These are phyloP conservation scores for Echinops telfairi DNA, from an alignment of 2,113 vertebrate species.

Conservation along the genomic window DNA sequence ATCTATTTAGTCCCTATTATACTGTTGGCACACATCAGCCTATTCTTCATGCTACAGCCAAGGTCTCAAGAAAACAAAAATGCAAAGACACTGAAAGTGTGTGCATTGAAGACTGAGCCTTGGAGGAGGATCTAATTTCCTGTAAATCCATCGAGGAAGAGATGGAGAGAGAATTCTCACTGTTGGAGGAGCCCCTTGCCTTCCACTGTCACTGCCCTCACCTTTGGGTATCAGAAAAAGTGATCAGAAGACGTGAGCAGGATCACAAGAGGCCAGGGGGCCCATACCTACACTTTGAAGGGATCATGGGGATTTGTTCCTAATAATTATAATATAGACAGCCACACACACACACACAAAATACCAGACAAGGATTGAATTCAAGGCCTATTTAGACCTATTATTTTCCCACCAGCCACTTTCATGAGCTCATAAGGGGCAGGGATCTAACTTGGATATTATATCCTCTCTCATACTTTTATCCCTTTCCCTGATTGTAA, in stretches of 20 bases:
- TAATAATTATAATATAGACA: background rate
- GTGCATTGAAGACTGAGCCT: background rate
- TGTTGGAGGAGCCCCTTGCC: fast-evolving
- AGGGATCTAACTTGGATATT: background rate
- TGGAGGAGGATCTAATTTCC: background rate
- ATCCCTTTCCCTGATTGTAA: slow-evolving; percentile 13
- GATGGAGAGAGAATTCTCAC: background rate
- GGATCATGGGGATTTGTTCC: background rate
- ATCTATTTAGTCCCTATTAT: background rate
- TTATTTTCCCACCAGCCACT: background rate
- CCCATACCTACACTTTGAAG: background rate
- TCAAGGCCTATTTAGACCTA: background rate
- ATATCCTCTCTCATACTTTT: background rate
- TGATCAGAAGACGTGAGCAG: background rate
- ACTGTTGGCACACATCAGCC: background rate
- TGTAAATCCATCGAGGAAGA: background rate
- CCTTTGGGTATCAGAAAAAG: background rate
- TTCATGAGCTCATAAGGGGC: background rate
- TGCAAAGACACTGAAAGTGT: background rate
- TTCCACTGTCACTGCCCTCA: background rate
- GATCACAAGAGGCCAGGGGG: background rate
- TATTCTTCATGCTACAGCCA: background rate
- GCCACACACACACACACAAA: background rate
- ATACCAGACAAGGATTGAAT: no score
- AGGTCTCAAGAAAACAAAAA: background rate